These are phyloP conservation scores for Sylvia atricapilla DNA, from an alignment of 2,113 vertebrate species.

Conservation along the genomic window DNA sequence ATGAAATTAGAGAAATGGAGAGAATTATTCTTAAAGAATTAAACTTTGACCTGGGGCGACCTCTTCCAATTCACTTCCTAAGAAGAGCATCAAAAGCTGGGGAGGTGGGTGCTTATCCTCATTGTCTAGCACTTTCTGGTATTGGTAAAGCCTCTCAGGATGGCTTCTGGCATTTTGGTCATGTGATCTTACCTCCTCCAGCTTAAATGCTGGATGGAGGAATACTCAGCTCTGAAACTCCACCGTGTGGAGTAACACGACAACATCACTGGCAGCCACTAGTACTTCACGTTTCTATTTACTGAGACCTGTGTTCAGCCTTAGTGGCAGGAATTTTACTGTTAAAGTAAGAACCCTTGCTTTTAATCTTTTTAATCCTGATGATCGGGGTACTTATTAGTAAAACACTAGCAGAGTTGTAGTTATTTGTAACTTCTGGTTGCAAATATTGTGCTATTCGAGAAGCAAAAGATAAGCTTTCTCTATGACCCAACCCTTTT, in stretches of 20 bases:
- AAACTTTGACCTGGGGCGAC: conserved; percentile 87
- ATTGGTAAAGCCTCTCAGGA: not conserved
- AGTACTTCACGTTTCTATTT: fast-evolving
- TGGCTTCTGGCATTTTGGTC: not conserved
- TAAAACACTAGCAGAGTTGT: not conserved
- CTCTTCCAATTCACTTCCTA: conserved; percentile 90
- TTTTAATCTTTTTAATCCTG: not conserved
- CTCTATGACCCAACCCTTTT: not conserved
- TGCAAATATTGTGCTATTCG: not conserved
- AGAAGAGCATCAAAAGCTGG: conserved; percentile 90
- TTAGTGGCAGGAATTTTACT: not conserved
- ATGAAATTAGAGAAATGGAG: conserved; percentile 91
- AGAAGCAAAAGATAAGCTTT: not conserved
- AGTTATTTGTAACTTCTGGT: not conserved
- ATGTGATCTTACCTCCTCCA: not conserved
- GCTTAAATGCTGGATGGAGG: not conserved
- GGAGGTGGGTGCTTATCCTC: conserved; percentile 71
- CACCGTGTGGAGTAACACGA: not conserved
- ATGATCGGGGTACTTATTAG: not conserved
- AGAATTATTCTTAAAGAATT: conserved; percentile 78
- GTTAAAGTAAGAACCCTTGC: not conserved
- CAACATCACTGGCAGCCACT: not conserved
- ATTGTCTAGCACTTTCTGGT: not conserved
- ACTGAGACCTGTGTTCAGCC: not conserved
- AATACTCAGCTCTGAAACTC: not conserved